Base-by-base conservation (phyloP, 2,113 vertebrate genomes). In the Chiloscyllium plagiosum region DNA sequence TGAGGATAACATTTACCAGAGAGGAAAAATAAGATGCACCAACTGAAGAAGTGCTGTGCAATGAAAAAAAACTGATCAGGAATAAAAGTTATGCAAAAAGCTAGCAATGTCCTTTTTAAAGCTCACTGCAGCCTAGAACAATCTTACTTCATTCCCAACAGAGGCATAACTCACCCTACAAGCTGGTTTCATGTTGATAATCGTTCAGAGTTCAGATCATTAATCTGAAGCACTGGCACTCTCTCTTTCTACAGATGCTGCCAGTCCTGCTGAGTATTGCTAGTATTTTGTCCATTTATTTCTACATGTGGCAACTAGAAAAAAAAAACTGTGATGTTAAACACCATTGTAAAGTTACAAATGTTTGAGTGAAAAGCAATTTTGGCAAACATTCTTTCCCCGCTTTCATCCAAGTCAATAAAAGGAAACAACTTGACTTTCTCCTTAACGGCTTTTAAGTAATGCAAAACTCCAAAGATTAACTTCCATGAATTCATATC, bases 401-500 rank as follows among this genome's bases (percentile, higher is more conserved):
- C n/a, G 17, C 89, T 66, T 66, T 61, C 56, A 93, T 65, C 56
- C 33, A 19, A 29, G 87, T n/a, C 56, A 90, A 65, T 65, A 65
- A 90, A 15, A 61, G 52, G 52, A 61, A 56, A n/a, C 33, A 26
- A 65, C 22, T 66, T 66, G 15, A 66, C 89, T 93, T 93, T 93
- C 2, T 87, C 19, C 8, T 50, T 20, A 87, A 52, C 52, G 47
- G 42, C 56, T 65, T 37, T 1, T 37, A 93, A 83, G 65, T 66
- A 37, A 68, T 66, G 89, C 10, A 66, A 37, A 37, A 15, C 89
- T 93, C 37, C 37, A 61, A 66, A 37, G 89, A 22, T n/a, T 42
- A 93, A 93, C 61, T 33, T n/a, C 56, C 52, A 93, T 17, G n/a
- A 93, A 68, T 93, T 93, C 89, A 66, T 61, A 61, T 93, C 19